These are phyloP conservation scores for Holocentrus rufus DNA, from an alignment of 2,797 vertebrate species.

Conservation along the genomic window DNA sequence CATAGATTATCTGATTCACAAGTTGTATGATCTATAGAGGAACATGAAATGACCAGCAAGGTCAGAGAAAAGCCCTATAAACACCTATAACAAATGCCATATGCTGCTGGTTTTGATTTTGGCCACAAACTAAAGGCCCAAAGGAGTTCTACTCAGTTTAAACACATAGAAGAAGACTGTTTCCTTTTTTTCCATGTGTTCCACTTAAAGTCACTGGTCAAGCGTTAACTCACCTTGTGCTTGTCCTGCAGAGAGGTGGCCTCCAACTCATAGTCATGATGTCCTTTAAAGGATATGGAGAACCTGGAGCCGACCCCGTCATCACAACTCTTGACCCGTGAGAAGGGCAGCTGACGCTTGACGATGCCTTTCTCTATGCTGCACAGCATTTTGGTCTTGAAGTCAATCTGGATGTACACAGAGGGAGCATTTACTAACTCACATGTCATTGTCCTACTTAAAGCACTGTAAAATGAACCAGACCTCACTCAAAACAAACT, in stretches of 20 bases:
- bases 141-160: background rate
- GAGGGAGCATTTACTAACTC: background rate
- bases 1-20: constrained; percentile 82
- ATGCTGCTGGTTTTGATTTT: background rate
- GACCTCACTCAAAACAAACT: no score
- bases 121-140: background rate
- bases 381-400: constrained; percentile 83
- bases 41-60: constrained; percentile 13
- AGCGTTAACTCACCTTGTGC: constrained; percentile 73
- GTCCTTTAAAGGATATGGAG: constrained; percentile 78
- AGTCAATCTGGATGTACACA: constrained; percentile 79
- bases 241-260: constrained; percentile 82
- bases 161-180: background rate
- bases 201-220: background rate
- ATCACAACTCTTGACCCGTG: constrained; percentile 80
- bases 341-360: constrained; percentile 83
- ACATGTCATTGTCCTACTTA: background rate
- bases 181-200: no score
- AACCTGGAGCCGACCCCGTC: constrained; percentile 78
- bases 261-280: constrained; percentile 84
- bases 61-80: background rate
- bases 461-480: background rate
- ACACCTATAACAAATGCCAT: background rate
- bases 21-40: constrained; percentile 81
- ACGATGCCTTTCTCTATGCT: constrained; percentile 86